Conservation (phyloP, 1,140 invertebrate species). For the Eriosoma lanigerum region DNA sequence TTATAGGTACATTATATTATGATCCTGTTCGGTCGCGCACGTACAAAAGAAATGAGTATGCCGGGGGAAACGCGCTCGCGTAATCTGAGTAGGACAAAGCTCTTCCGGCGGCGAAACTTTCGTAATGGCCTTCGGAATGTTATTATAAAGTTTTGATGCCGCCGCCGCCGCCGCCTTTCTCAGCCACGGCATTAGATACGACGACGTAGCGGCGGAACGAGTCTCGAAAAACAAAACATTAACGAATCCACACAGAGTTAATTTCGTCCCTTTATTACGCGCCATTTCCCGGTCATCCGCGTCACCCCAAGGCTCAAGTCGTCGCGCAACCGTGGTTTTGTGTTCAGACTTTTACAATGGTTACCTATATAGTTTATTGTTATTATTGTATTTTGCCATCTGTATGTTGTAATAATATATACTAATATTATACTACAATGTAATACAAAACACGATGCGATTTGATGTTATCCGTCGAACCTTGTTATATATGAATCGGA, state of each 20-base stretch:
- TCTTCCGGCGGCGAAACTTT: conserved; percentile 37
- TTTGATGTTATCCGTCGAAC: background rate
- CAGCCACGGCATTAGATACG: background rate
- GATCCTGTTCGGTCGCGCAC: background rate
- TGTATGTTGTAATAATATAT: background rate
- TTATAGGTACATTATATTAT: background rate
- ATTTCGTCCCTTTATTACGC: conserved; percentile 47
- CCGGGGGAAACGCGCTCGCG: background rate
- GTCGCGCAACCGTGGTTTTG: no score
- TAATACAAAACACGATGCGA: background rate
- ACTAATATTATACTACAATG: background rate
- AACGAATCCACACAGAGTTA: conserved; percentile 39
- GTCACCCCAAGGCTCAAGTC: no score
- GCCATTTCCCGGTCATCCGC: conserved; percentile 10
- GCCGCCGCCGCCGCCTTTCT: background rate
- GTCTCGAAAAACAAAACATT: conserved; percentile 38
- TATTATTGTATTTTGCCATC: background rate
- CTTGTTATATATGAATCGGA: no score
- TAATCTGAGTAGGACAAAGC: conserved; percentile 40
- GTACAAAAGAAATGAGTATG: background rate
- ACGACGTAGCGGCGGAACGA: background rate
- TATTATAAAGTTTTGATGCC: conserved; percentile 46
- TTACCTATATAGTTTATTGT: background rate
- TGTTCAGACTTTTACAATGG: background rate
- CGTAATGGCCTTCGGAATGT: conserved; percentile 44